These are phyloP conservation scores for Drosophila pseudoananassae DNA, from an alignment of 1,140 invertebrate genomes.

Conservation along the genomic window DNA sequence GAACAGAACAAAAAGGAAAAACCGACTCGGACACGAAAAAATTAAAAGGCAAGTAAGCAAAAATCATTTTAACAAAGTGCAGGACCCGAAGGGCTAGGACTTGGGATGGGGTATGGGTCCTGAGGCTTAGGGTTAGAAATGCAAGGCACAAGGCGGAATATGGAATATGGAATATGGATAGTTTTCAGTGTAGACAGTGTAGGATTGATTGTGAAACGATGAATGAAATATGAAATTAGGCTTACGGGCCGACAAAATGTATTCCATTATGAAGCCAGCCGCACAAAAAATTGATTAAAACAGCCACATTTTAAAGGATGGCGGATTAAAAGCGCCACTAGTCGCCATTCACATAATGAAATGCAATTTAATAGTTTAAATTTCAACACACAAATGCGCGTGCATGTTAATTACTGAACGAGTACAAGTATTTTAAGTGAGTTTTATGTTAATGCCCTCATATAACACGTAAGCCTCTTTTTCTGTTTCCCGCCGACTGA, in stretches of 20 bases:
- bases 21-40: slow-evolving; percentile 48
- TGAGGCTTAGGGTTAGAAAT: too few species aligned
- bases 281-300: not conserved
- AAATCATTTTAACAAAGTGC: slow-evolving; percentile 62
- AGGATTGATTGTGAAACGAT: not conserved
- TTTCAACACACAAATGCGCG: not conserved
- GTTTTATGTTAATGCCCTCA: not conserved
- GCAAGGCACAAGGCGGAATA: too few species aligned
- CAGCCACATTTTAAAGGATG: not conserved
- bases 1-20: slow-evolving; percentile 34
- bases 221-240: not conserved
- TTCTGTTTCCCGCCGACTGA: not conserved
- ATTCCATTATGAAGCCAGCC: too few species aligned
- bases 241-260: not conserved
- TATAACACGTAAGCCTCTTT: not conserved
- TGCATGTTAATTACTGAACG: not conserved
- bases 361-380: not conserved
- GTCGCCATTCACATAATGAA: not conserved
- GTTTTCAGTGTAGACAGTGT: too few species aligned
- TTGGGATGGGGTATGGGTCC: too few species aligned
- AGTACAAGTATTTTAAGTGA: not conserved
- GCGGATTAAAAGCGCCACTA: not conserved
- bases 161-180: too few species aligned
- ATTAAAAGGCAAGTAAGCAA: slow-evolving; percentile 68
- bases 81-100: slow-evolving; percentile 31